phyloP scores from a whole-genome alignment of 2,113 vertebrate genomes.

The Pagrus major region DNA sequence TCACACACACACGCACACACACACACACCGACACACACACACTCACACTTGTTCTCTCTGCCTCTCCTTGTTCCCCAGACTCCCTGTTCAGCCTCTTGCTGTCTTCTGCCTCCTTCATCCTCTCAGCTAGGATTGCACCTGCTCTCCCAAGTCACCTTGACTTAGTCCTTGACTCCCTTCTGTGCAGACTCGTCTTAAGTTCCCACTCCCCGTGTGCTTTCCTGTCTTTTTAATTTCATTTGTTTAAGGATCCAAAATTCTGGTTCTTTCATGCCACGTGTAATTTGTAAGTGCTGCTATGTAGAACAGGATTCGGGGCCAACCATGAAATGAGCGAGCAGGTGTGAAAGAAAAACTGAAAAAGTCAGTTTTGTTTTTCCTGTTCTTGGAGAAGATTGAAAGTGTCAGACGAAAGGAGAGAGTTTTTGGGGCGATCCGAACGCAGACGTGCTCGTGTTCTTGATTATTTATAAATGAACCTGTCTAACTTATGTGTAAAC shows the following conservation, averaged over 20 bases:
- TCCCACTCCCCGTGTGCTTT: background rate
- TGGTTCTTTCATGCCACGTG: constrained; percentile 14
- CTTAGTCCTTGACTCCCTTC: constrained; percentile 46
- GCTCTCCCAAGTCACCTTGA: constrained; percentile 58
- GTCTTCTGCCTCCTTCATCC: constrained; percentile 42
- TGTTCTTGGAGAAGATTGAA: constrained; percentile 6
- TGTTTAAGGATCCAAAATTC: constrained; percentile 19
- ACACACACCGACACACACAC: background rate
- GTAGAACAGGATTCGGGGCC: background rate
- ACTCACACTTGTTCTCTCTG: constrained; percentile 19
- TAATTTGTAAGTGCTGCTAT: constrained; percentile 47
- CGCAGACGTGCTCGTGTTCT: background rate
- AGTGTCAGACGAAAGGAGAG: background rate
- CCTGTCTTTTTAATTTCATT: background rate
- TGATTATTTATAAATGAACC: constrained; percentile 62
- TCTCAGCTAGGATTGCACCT: constrained; percentile 46
- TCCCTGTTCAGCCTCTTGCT: constrained; percentile 31
- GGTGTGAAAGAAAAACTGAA: constrained; percentile 1
- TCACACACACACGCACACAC: background rate
- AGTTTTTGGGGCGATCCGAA: constrained; percentile 9
- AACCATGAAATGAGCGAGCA: constrained; percentile 5
- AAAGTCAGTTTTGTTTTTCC: background rate
- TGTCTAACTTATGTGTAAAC: too few relatives aligned
- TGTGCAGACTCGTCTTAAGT: constrained; percentile 7
- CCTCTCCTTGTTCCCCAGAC: constrained; percentile 36